A percentile compares a stretch with the other conserved stretches of the same genome.
phyloP scores from a whole-genome alignment of 2,113 vertebrate genomes.

The Ellobius talpinus region DNA sequence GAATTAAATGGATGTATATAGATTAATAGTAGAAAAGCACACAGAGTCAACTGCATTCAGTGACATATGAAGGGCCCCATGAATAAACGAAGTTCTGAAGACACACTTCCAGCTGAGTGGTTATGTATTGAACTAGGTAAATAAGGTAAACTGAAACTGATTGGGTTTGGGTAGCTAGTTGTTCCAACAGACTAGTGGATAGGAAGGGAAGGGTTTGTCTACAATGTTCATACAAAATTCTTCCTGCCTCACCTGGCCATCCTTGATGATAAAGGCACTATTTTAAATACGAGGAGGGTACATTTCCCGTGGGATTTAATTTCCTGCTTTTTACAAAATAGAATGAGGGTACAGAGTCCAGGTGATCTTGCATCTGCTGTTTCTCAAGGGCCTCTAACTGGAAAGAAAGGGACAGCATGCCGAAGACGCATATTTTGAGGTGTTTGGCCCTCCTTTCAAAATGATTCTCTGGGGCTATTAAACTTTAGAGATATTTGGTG shows the following conservation, averaged over 20 bases:
- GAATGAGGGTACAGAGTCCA: background rate
- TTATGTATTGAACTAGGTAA: background rate
- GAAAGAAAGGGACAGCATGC: background rate
- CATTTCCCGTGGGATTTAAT: background rate
- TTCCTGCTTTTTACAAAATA: background rate
- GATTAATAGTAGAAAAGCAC: background rate
- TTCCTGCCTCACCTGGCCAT: background rate
- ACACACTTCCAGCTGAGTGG: background rate
- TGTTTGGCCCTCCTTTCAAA: background rate
- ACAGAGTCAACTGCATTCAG: background rate
- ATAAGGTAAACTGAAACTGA: background rate
- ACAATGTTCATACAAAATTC: background rate
- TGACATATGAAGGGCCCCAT: background rate
- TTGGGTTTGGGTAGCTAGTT: background rate
- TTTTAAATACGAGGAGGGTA: background rate
- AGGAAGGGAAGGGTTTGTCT: background rate
- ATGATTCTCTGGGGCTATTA: background rate
- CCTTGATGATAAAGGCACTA: background rate
- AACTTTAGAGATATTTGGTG: background rate
- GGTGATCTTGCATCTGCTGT: background rate
- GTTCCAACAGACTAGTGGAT: background rate
- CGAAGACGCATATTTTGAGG: background rate
- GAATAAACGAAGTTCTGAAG: background rate
- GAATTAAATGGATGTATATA: background rate
- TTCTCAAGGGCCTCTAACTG: background rate